Evolutionary conservation across 2,113 vertebrate genomes (phyloP), one percentile per base, ranked within the genome.

Genomic region (Aspiorhynchus laticeps): DNA sequence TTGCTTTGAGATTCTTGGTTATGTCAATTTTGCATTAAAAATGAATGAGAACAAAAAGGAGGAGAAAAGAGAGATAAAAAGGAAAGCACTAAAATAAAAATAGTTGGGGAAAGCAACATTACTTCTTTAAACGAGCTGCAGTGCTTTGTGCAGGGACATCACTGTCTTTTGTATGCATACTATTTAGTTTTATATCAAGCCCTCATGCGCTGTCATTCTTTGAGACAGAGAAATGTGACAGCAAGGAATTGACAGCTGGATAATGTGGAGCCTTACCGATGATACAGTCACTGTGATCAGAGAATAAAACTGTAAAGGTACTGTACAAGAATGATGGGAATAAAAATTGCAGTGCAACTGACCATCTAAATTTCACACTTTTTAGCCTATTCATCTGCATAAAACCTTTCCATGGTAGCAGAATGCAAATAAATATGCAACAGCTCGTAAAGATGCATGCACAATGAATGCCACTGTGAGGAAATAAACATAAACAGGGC

Each of bases 1-100:
- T 19, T 87, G 56, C 28, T 74, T 87, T 87, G 46, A 80, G 67
- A 61, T 56, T 48, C 51, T 61, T 19, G 38, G 53, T 38, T 67
- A 81, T 86, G 87, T 61, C 43, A 90, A 83, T 91, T 91, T 84
- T 46, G 38, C 43, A 85, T 87, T 36, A 56, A 85, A 87, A 74
- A 69, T 84, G 21, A 74, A 71, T 83, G 36, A 85, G 83, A 90
- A 51, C 67, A 80, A 85, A 90, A 56, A 43, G 21, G 21, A n/a
- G 76, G 8, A 17, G 24, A 41, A 7, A 33, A 41, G 24, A 61
- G 26, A 53, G 59, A 24, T 48, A 15, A 59, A 76, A 71, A 51
- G 24, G 7, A 10, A 81, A 33, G 61, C 12, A 10, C 48, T 80
- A 24, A 43, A 83, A 71, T 38, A 73, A 73, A 79, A 71, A 33